phyloP scores from a whole-genome alignment of 2,888 invertebrate genomes.

The Helicoverpa assulta region DNA sequence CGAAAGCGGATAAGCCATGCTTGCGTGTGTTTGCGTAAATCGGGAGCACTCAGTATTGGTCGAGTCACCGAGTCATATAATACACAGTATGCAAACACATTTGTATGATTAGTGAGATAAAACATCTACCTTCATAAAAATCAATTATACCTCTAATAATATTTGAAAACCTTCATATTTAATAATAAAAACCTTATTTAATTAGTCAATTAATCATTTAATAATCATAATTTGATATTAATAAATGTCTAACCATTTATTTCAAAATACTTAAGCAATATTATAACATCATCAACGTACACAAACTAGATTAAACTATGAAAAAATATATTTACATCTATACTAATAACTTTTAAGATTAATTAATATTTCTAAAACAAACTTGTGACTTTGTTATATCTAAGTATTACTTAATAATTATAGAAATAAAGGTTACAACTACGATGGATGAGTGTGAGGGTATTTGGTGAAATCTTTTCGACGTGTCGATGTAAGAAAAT shows the following conservation, averaged over 20 bases:
- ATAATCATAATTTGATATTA: not conserved
- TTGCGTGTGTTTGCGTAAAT: no score
- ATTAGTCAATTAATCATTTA: not conserved
- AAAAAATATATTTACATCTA: slow-evolving; percentile 10
- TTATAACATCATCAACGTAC: slow-evolving; percentile 19
- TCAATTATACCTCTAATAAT: no score
- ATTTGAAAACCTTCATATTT: no score
- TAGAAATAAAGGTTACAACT: not conserved
- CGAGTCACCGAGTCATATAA: no score
- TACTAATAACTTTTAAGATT: slow-evolving; percentile 17
- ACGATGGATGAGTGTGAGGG: slow-evolving; percentile 3
- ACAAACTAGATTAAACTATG: slow-evolving; percentile 10
- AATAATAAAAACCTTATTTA: not conserved
- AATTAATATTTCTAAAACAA: slow-evolving; percentile 31
- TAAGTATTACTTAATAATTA: slow-evolving; percentile 40
- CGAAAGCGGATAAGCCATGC: no score
- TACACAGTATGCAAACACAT: no score
- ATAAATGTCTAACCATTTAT: not conserved
- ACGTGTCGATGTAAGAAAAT: not conserved
- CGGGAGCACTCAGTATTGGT: no score
- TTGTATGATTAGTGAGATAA: not conserved
- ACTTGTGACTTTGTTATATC: slow-evolving; percentile 39
- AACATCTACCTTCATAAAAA: no score
- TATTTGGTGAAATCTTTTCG: slow-evolving; percentile 15
- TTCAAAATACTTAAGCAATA: not conserved